Evolutionary conservation across 2,113 vertebrate genomes (phyloP), one percentile per base, ranked within the genome.

Genomic region (Corythornis madagascariensis): DNA sequence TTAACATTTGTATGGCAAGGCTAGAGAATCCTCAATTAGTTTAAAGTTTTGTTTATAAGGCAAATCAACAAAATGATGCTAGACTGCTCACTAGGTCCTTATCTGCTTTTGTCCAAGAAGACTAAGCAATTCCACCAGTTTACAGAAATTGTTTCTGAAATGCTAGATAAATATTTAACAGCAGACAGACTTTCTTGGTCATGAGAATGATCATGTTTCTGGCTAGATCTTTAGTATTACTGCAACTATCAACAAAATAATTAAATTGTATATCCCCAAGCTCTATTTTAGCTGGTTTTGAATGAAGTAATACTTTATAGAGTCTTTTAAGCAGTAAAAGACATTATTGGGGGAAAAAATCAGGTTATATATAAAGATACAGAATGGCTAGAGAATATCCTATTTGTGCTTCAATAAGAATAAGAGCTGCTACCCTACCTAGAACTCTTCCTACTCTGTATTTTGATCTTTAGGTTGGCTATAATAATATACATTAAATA

Each of bases 261-360:
- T 26, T 2, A n/a, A 12, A 52, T 3, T 7, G 5, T 16, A 38
- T 1, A 79, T 9, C 11, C 14, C n/a, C 2, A 29, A 35, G 11
- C 26, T 61, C 26, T 33, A 53, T 5, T 11, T 35, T 16, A n/a
- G 11, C 10, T 59, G 16, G 26, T 28, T 87, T 63, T 71, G 3
- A 43, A 21, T 0, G 11, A 6, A 71, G 19, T 4, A 74, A 40
- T 10, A 29, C 2, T 77, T 64, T 2, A 47, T 2, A 4, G 10
- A 10, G 4, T 1, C 5, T 40, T 48, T 31, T 7, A 1, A 0
- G 9, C 2, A 9, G 2, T 2, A 16, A 77, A 71, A 35, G 38
- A 38, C 38, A 38, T 38, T 38, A 38, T 38, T 38, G 38, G 38
- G 38, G 38, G 38, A 38, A 38, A 38, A 10, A 10, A 38, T 10